Conservation (phyloP, 64 coral and sea anemone genomes). For the Pocillopora damicornis region DNA sequence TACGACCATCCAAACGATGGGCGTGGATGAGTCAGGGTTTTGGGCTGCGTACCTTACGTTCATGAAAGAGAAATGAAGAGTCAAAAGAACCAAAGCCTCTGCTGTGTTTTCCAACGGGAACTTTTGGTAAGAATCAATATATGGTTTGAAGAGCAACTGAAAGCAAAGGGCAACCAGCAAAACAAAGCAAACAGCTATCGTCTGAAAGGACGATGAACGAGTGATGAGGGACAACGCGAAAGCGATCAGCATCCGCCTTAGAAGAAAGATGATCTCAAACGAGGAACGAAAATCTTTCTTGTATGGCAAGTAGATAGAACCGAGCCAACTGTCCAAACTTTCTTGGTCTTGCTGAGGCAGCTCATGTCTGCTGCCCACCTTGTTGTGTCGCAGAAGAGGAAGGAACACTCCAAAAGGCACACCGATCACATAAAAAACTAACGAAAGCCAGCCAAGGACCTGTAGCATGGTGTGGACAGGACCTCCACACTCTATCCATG, state of each 20-base stretch:
- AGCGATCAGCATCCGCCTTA: conserved; percentile 39
- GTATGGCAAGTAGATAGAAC: conserved; percentile 62
- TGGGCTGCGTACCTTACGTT: conserved; percentile 9
- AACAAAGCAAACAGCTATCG: conserved; percentile 35
- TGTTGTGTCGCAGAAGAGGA: conserved; percentile 24
- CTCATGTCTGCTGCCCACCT: background rate
- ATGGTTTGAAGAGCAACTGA: conserved; percentile 28
- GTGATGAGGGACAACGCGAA: conserved; percentile 35
- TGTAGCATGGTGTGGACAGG: conserved; percentile 20
- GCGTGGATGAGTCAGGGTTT: conserved; percentile 7
- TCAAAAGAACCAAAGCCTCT: conserved; percentile 22
- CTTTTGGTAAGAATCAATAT: background rate
- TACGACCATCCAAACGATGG: conserved; percentile 45
- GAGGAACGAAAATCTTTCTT: conserved; percentile 42
- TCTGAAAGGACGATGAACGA: conserved; percentile 28
- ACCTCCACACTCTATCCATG: conserved; percentile 61
- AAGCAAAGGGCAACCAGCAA: conserved; percentile 27
- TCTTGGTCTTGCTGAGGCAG: conserved; percentile 29
- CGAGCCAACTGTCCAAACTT: conserved; percentile 54
- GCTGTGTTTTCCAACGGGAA: conserved; percentile 39
- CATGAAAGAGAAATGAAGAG: conserved; percentile 45
- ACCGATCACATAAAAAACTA: conserved; percentile 46
- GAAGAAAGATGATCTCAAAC: conserved; percentile 37
- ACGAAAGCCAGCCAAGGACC: conserved; percentile 29
- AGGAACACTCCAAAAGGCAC: conserved; percentile 63